Base-by-base conservation (phyloP, 2,888 invertebrate genomes). In the Dryococelus australis region DNA sequence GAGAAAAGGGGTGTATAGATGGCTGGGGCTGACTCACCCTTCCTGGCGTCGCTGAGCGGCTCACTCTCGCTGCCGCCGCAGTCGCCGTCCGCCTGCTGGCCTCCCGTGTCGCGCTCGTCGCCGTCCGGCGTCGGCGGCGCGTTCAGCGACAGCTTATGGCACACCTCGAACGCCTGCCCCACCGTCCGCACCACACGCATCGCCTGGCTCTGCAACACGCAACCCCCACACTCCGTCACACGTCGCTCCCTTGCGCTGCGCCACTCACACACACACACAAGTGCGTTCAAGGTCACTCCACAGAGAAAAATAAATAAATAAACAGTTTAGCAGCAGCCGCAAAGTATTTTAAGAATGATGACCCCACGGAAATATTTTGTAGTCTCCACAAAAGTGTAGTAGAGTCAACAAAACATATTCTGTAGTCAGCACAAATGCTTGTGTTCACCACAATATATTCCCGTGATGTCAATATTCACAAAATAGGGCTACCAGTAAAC, bases 91-190 rank as follows among this genome's bases (percentile, higher is more conserved):
- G 16, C 83, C 83, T 27, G 35, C 83, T 83, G 35, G 90, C 85
- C 91, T 89, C 90, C 79, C 91, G 88, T 91, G 87, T 90, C 91
- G 65, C 89, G 88, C 91, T 90, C 90, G 85, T 92, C 91, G n/a
- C 92, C 92, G 65, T 92, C 92, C 35, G 93, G 92, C 6, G 90
- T 89, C 3, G 93, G 91, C 86, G 93, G 91, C 86, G 92, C 91
- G 90, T 95, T 95, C 91, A 95, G 94, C 3, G 97, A 96, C 93
- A 97, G 95, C 94, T 99, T 98, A 95, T 99, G 99, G 94, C 99
- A 99, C 92, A 99, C 99, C 93, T 99, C 99, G 93, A 99, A 99
- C 78, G 99, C 99, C 93, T 99, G 99, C 85, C 99, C 99, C 90
- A 99, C 98, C 12, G 99, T 99, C 91, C 99, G 96, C 89, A 99